Evolutionary conservation across 2,888 invertebrate species (phyloP).

Genomic region (Rotaria magnacalcarata): DNA sequence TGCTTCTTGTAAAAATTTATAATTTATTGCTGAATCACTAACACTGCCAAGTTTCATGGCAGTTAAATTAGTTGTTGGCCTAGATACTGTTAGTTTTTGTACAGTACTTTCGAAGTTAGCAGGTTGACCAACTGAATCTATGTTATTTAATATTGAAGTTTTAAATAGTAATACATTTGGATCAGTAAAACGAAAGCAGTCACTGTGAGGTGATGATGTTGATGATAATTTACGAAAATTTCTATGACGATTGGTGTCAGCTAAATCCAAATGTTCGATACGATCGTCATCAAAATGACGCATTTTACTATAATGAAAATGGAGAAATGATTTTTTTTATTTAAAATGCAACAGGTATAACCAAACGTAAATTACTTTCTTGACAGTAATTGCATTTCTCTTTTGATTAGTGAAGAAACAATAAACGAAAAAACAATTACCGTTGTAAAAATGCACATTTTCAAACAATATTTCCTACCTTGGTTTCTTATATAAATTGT

Average conservation of each 20-base stretch:
- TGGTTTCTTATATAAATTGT: not conserved
- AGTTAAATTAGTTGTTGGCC: not conserved
- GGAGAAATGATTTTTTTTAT: too few species aligned
- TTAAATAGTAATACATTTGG: not conserved
- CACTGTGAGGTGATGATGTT: not conserved
- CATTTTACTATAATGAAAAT: conserved; percentile 3
- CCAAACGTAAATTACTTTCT: not conserved
- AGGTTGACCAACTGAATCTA: not conserved
- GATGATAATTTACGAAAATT: not conserved
- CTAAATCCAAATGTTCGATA: conserved; percentile 22
- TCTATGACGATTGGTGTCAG: too few species aligned
- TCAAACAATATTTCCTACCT: not conserved
- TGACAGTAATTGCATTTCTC: not conserved
- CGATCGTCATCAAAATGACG: conserved; percentile 13
- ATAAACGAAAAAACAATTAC: not conserved
- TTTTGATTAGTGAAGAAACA: not conserved
- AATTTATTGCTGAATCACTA: conserved; percentile 42
- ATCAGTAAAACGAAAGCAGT: not conserved
- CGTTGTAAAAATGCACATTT: not conserved
- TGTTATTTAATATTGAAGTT: not conserved
- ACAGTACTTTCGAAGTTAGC: not conserved
- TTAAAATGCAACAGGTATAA: too few species aligned
- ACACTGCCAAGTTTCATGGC: conserved; percentile 21
- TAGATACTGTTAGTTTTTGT: not conserved
- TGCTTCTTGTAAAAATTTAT: conserved; percentile 34